Base-by-base conservation (phyloP, 2,797 vertebrate species). In the Salmo trutta region DNA sequence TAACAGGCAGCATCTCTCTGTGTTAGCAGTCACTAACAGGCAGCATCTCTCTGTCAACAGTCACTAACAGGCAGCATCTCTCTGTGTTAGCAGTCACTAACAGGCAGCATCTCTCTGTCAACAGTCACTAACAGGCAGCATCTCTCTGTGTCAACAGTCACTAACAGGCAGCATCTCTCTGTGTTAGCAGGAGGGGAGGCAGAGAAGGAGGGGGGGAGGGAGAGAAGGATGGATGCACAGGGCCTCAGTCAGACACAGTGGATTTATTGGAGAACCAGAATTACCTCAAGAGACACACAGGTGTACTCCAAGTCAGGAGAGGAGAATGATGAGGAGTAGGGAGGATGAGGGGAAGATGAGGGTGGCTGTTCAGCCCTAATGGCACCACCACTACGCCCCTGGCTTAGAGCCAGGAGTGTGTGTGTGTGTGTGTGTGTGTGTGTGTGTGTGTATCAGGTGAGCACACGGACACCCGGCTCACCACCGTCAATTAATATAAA, bases 401-500 rank as follows among this genome's bases (percentile, higher is more conserved):
- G 73, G 78, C 81, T 71, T 65, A 41, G 53, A 67, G 76, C 71
- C 79, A 80, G 77, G 54, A 24, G 24, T 7, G 54, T 79, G 81
- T 33, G 33, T 33, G 33, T 33, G 33, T 33, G 1, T 33, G 33
- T 33, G 33, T 33, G 33, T 33, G 33, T 33, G 33, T 33, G 33
- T 36, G 33, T 36, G 33, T 36, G 33, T 36, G 36, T 36, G 36
- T 36, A 2, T 41, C 6, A 41, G 36, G 36, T 41, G 7, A 41
- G 36, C 36, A 41, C 1, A 6, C 36, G 36, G 6, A 41, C 7
- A 6, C 7, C 53, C 64, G 68, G 81, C 59, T n/a, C 59, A 31
- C 68, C 47, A 41, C 71, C 4, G 15, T 1, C 73, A 65, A 74
- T 82, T 74, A 84, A 86, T 84, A 83, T 85, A 71, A 77, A 84